A percentile compares a stretch with the other conserved stretches of the same genome.
Conservation (phyloP, 2,888 invertebrate genomes). For the Cataglyphis altisquamis region DNA sequence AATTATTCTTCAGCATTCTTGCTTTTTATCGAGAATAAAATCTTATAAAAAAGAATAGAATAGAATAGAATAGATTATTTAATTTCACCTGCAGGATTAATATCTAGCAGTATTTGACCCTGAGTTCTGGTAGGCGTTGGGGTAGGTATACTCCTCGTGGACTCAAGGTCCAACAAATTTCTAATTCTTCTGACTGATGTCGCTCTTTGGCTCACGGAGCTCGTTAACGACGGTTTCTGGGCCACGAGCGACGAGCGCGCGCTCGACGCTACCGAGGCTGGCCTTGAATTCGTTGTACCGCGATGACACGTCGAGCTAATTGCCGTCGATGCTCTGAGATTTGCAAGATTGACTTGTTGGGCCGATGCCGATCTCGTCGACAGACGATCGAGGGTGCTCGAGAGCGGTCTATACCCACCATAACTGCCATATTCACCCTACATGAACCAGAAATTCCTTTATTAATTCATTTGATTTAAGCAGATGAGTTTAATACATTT, state of each 20-base stretch:
- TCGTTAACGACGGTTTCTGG: constrained; percentile 80
- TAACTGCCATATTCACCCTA: constrained; percentile 86
- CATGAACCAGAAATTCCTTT: not conserved
- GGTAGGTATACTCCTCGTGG: constrained; percentile 89
- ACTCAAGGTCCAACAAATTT: constrained; percentile 92
- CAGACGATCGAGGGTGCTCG: constrained; percentile 90
- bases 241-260: constrained; percentile 81
- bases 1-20: not conserved
- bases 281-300: constrained; percentile 80
- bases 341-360: constrained; percentile 86
- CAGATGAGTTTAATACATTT: not conserved
- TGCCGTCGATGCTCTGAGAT: constrained; percentile 84
- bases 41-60: not conserved
- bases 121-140: constrained; percentile 92
- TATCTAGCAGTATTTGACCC: constrained; percentile 91
- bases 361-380: constrained; percentile 90
- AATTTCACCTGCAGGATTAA: constrained; percentile 93
- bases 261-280: constrained; percentile 84
- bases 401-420: constrained; percentile 90
- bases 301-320: constrained; percentile 84
- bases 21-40: not conserved
- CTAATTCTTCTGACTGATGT: constrained; percentile 92
- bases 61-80: not conserved
- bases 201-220: constrained; percentile 85
- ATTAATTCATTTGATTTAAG: not conserved